These are phyloP conservation scores for Micrasema minimum DNA, from an alignment of 1,140 invertebrate genomes.

Conservation along the genomic window DNA sequence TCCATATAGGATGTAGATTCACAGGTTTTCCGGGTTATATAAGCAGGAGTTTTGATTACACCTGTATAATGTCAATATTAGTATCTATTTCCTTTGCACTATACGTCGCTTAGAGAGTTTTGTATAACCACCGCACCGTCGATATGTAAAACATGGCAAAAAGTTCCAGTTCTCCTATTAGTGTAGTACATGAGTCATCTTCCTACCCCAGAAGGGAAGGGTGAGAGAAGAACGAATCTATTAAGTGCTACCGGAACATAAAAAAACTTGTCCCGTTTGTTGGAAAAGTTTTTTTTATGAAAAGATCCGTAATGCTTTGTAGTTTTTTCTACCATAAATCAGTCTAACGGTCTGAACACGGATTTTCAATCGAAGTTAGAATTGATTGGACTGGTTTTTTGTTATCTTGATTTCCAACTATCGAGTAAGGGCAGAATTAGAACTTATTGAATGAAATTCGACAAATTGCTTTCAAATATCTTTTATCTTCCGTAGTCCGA, in stretches of 20 bases:
- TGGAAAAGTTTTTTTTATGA: constrained; percentile 25
- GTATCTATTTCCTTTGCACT: too few relatives aligned
- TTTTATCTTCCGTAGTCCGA: neutral
- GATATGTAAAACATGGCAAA: too few relatives aligned
- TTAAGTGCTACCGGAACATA: constrained; percentile 32
- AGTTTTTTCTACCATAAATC: constrained; percentile 28
- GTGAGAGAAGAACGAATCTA: constrained; percentile 10
- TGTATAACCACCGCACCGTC: too few relatives aligned
- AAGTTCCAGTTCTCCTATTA: constrained; percentile 4
- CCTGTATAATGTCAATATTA: too few relatives aligned
- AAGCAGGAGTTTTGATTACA: too few relatives aligned
- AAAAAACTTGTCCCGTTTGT: constrained; percentile 31
- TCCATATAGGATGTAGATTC: too few relatives aligned
- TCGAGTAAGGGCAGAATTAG: neutral
- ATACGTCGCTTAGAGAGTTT: too few relatives aligned
- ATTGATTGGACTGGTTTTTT: neutral
- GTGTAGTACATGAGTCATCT: constrained; percentile 24
- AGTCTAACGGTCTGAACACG: neutral
- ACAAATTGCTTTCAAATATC: neutral
- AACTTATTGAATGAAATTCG: neutral
- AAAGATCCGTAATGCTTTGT: constrained; percentile 25
- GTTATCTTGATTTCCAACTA: neutral
- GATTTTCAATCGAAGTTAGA: neutral
- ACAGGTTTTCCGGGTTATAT: too few relatives aligned
- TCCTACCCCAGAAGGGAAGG: too few relatives aligned